These are phyloP conservation scores for Polyploca ridens DNA, from an alignment of 2,888 invertebrate species.

Conservation along the genomic window DNA sequence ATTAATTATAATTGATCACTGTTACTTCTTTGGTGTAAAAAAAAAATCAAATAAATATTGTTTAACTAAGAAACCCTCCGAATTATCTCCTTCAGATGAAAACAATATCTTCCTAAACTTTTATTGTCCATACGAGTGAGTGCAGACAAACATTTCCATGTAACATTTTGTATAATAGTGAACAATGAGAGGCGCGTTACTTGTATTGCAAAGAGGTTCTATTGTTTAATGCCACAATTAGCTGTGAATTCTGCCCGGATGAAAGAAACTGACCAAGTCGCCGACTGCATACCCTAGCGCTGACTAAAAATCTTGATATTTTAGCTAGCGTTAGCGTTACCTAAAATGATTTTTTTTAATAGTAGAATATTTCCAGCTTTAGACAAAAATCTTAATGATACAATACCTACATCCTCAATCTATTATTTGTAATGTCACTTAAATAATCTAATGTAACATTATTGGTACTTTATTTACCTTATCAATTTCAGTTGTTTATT, in stretches of 20 bases:
- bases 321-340: constrained; percentile 9
- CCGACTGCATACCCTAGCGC: constrained; percentile 38
- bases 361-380: too few species aligned
- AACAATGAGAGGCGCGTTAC: constrained; percentile 64
- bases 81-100: not conserved
- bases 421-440: too few species aligned
- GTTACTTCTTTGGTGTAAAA: not conserved
- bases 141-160: constrained; percentile 43
- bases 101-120: not conserved
- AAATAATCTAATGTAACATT: too few species aligned
- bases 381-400: too few species aligned
- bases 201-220: constrained; percentile 79
- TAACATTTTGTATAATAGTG: constrained; percentile 44
- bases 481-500: too few species aligned
- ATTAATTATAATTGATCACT: not conserved
- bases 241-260: constrained; percentile 71
- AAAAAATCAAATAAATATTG: too few species aligned
- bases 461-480: not conserved
- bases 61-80: too few species aligned
- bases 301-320: constrained; percentile 48
- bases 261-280: constrained; percentile 83
- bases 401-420: too few species aligned
- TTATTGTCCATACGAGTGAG: constrained; percentile 40
- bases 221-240: constrained; percentile 83
- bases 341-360: too few species aligned